Evolutionary conservation across 2,113 vertebrate species (phyloP), one percentile per base, ranked within the genome.

Genomic region (Cepphus grylle): DNA sequence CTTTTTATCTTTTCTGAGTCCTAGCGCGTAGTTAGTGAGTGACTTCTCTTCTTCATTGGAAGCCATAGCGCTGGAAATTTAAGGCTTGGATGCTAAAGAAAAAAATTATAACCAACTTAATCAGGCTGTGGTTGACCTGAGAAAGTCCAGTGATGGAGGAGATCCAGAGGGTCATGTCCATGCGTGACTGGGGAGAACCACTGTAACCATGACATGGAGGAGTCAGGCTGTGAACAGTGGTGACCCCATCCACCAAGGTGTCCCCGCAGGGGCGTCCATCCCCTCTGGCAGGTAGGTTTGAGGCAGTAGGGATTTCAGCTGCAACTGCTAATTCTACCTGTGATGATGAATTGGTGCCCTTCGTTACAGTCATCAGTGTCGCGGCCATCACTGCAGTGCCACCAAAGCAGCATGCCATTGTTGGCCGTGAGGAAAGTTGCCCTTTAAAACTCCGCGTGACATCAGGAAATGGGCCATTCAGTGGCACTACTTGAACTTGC

Each of bases 281-380:
- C 55, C 26, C 45, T 89, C 42, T 2, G 6, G 38, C 3, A 5
- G 17, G n/a, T 45, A 32, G 47, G 1, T 25, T 87, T 36, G 50
- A 65, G 82, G 71, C 71, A 69, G 49, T 2, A 83, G 53, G 6
- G 38, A 26, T 90, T 82, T 86, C 47, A 81, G 36, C n/a, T 56
- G 13, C 43, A 52, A 34, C 34, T 77, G 40, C 67, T 65, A 23
- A 34, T 1, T 53, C 66, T 72, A 2, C 49, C 49, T 18, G 34
- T 40, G 65, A 23, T 36, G 71, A 20, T 42, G 58, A 73, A 29
- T 22, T 3, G 0, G 18, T 77, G 56, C 43, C 66, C 65, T 67
- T 56, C 0, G 0, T 32, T 56, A 7, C 53, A 29, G 30, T 15
- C 0, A 0, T 15, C 16, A 1, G 40, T 22, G 4, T 34, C 8